These are phyloP conservation scores for Eucidaris tribuloides DNA, from an alignment of 35 echinoderm and acorn worm species.

Conservation along the genomic window DNA sequence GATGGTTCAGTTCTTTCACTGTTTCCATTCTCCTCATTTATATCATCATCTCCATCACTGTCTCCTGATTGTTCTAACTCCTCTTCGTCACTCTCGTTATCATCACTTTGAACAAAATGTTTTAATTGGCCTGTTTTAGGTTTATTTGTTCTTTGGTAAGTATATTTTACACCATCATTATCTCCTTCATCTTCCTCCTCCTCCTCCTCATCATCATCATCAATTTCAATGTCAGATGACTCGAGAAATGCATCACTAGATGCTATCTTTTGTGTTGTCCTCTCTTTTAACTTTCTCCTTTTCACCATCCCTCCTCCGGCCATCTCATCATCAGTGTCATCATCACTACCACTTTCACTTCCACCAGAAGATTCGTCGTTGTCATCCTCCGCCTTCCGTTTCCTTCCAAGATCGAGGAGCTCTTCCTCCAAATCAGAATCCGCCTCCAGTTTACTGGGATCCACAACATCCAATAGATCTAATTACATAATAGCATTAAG, in stretches of 20 bases:
- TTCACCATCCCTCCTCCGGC: neutral
- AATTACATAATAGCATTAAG: neutral
- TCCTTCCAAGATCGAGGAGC: neutral
- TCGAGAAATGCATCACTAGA: neutral
- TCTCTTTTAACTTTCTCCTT: neutral
- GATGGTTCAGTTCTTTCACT: neutral
- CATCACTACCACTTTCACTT: slow-evolving; percentile 41
- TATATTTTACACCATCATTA: neutral
- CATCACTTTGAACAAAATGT: neutral
- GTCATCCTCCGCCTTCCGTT: slow-evolving; percentile 36
- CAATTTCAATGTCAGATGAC: too few relatives aligned
- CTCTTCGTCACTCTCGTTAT: slow-evolving; percentile 28
- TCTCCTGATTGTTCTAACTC: neutral
- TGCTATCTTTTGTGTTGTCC: neutral
- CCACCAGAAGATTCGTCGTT: too few relatives aligned
- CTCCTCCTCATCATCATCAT: too few relatives aligned
- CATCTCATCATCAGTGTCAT: neutral
- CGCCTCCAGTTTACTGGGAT: slow-evolving; percentile 48
- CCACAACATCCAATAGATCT: slow-evolving; percentile 90
- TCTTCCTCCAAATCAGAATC: slow-evolving; percentile 30
- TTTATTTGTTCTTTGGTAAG: neutral
- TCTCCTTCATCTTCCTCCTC: too few relatives aligned
- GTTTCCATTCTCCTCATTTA: neutral
- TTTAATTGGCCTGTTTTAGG: neutral
- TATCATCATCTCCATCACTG: slow-evolving; percentile 41